Base-by-base conservation (phyloP, 2,113 vertebrate species). In the Oreochromis aureus region DNA sequence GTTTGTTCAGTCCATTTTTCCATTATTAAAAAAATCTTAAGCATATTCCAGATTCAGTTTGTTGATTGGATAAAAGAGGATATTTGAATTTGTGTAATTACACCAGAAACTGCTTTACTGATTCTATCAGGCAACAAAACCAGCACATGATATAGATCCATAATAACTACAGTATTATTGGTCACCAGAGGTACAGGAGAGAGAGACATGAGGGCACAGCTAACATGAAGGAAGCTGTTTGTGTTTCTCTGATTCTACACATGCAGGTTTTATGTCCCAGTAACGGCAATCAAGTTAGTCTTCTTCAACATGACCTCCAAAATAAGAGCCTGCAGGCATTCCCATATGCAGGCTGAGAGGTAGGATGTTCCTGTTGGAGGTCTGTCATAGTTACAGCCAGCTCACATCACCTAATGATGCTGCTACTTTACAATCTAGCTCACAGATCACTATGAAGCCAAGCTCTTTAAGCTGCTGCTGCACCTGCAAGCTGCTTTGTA, bases 121-220 rank as follows among this genome's bases (percentile, higher is more conserved):
- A 0, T 69, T 41, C 6, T 24, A 41, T 41, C 34, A 69, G 7
- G 12, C 19, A 41, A 22, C 63, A 9, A 69, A 69, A 41, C 63
- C 34, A 58, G 24, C 24, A 30, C 22, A 22, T 0, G 1, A 41
- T 0, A 66, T 22, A 13, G 10, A n/a, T n/a, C 18, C 32, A 66
- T 41, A 41, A 22, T 41, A 69, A 69, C 36, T 69, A 22, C 1
- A 69, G 10, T 3, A 22, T 13, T 2, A 63, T 11, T 63, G 59
- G 58, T 6, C 34, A 0, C 0, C 63, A 69, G 34, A 69, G 19
- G 59, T n/a, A 0, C 34, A 39, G 19, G 3, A 39, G 2, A 39
- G 61, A 34, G 15, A 30, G 58, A 8, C 63, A 10, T 4, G 39
- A 41, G 7, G n/a, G 39, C 3, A 71, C n/a, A 71, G 34, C 36